phyloP scores from a whole-genome alignment of 2,113 vertebrate genomes.

The human (Homo sapiens) region DNA sequence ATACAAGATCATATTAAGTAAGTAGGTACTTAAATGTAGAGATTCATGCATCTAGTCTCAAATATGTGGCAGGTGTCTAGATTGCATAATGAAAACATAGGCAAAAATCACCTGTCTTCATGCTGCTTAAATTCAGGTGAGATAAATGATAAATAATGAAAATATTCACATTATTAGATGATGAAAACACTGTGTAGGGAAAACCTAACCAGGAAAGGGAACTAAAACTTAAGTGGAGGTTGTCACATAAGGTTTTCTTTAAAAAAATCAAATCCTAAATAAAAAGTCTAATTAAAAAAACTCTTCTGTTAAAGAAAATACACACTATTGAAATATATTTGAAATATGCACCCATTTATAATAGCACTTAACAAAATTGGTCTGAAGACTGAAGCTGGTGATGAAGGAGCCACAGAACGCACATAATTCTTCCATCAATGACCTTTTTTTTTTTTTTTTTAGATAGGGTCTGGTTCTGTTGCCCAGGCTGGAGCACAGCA shows the following conservation, averaged over 20 bases:
- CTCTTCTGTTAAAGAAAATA: not conserved
- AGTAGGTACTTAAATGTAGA: not conserved
- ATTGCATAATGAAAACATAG: not conserved
- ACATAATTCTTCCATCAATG: not conserved
- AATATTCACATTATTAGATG: fast-evolving
- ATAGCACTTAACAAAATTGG: not conserved
- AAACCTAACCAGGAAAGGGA: fast-evolving
- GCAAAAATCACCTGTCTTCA: not conserved
- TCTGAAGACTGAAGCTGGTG: not conserved
- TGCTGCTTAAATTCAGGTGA: not conserved
- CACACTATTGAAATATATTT: not conserved
- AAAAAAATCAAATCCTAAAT: not conserved
- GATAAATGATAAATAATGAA: not conserved
- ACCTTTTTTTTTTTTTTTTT: not conserved
- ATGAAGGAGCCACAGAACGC: fast-evolving
- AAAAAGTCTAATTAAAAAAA: not conserved
- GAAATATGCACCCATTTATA: not conserved
- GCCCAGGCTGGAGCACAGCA: fast-evolving
- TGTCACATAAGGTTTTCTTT: not conserved
- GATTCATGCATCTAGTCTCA: fast-evolving
- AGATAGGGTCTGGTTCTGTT: no score
- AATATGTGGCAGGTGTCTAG: no score
- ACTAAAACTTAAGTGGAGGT: fast-evolving
- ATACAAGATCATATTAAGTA: no score
- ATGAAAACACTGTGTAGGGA: fast-evolving